These are phyloP conservation scores for Otus sunia DNA, from an alignment of 2,113 vertebrate genomes.

Conservation along the genomic window DNA sequence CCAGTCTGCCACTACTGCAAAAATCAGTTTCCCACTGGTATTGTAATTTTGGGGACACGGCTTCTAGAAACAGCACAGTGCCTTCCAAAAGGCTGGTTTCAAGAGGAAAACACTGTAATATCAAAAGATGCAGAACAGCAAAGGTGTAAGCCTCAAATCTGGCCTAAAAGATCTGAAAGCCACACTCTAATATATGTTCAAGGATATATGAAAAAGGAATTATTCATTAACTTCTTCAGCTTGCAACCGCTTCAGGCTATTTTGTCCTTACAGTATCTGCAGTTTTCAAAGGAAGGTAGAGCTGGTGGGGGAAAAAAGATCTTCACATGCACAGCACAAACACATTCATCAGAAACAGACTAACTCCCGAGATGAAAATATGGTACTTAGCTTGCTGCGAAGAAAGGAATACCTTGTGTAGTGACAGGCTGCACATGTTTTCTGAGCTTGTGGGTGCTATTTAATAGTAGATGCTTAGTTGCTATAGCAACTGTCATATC, in stretches of 20 bases:
- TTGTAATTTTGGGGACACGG: neutral
- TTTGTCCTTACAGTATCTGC: slow-evolving; percentile 6
- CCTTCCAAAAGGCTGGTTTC: neutral
- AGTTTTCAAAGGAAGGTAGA: slow-evolving; percentile 44
- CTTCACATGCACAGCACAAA: slow-evolving; percentile 15
- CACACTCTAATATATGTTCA: slow-evolving; percentile 22
- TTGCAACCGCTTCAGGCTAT: slow-evolving; percentile 7
- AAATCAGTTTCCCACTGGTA: neutral
- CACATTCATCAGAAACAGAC: slow-evolving; percentile 25
- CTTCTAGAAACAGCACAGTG: neutral
- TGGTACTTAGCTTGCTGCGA: neutral
- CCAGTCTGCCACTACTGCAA: neutral
- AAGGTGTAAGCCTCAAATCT: slow-evolving; percentile 1
- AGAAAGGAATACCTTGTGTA: slow-evolving; percentile 31
- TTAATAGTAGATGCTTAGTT: slow-evolving; percentile 65
- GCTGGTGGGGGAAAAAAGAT: neutral
- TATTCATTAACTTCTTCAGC: slow-evolving; percentile 62
- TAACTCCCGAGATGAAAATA: neutral
- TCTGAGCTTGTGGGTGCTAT: slow-evolving; percentile 38
- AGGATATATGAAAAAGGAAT: slow-evolving; percentile 21
- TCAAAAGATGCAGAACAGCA: slow-evolving; percentile 10
- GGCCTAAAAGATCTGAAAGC: slow-evolving; percentile 19
- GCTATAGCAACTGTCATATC: slow-evolving; percentile 62
- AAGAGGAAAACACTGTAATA: neutral
- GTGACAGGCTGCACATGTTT: slow-evolving; percentile 39